Percentiles rank a stretch among this genome's conserved stretches.
These are phyloP conservation scores for Acleris cristana DNA, from an alignment of 2,888 invertebrate species.

Conservation along the genomic window DNA sequence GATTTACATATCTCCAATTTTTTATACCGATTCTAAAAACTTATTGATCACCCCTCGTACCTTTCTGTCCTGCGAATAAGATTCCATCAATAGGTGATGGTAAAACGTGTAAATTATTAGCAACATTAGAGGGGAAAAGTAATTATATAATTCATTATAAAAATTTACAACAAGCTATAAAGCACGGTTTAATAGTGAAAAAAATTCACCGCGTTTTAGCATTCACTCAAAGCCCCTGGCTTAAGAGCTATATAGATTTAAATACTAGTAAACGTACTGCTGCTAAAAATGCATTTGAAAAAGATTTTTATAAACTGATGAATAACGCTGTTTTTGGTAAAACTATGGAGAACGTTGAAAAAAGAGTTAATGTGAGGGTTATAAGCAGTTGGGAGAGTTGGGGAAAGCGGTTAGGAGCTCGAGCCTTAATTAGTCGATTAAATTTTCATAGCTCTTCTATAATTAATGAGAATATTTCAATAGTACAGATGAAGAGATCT, in stretches of 20 bases:
- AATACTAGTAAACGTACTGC: constrained; percentile 23
- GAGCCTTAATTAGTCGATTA: too few relatives aligned
- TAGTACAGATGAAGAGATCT: too few relatives aligned
- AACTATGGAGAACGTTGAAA: constrained; percentile 28
- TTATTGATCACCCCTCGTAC: too few relatives aligned
- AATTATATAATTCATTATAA: constrained; percentile 36
- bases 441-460: too few relatives aligned
- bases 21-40: too few relatives aligned
- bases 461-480: too few relatives aligned
- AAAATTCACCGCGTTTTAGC: constrained; percentile 33
- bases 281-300: constrained; percentile 19
- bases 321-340: constrained; percentile 31
- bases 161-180: constrained; percentile 26
- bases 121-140: constrained; percentile 19
- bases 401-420: not conserved
- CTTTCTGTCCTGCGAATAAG: constrained; percentile 32
- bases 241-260: constrained; percentile 32
- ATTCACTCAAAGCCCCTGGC: constrained; percentile 14
- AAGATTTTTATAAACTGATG: constrained; percentile 33
- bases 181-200: constrained; percentile 17
- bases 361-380: constrained; percentile 19
- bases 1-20: too few relatives aligned
- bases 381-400: not conserved
- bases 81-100: not conserved
- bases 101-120: constrained; percentile 27